Evolutionary conservation across 2,888 invertebrate genomes (phyloP), one percentile per base, ranked within the genome.

Genomic region (Eurois occulta): DNA sequence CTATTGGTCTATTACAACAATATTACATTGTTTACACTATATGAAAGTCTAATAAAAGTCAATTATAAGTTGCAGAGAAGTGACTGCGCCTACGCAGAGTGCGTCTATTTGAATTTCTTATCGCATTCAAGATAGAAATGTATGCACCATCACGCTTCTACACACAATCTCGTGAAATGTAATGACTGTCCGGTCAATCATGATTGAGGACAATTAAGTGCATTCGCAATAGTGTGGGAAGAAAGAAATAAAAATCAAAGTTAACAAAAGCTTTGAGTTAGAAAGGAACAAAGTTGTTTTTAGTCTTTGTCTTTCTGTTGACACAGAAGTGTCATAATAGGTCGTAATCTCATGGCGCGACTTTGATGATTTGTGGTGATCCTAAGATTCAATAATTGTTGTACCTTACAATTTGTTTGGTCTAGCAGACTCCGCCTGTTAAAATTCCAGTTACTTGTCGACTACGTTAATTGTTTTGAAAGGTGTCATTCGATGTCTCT

Each of bases 141-240:
- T 81, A 84, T 78, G 78, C 41, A 71, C n/a, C 65, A 55, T 75
- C 78, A 81, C 75, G 84, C 38, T 32, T 72, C 52, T 65, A 41
- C 32, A 55, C 32, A 24, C 32, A 46, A 35, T 64, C 65, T 41
- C 32, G 78, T 79, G 60, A 74, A 73, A 66, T 66, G 7, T 58
- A 70, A 83, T 80, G 52, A 58, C 78, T 55, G 38, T 11, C 28
- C 41, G 43, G 46, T 74, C 70, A 67, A 78, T 81, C 66, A 48
- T 41, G 35, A 82, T 78, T 72, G 35, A 62, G 43, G 18, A 18
- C 71, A 62, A 80, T 75, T 81, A 58, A 75, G 81, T 43, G n/a
- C 18, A 69, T 75, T 81, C 41, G 73, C 43, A 74, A 74, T 68
- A 28, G 48, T 46, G 35, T 48, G 24, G 35, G 32, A 16, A 5